A percentile compares a stretch with the other conserved stretches of the same genome.
These are phyloP conservation scores for Odontocerum albicorne DNA, from an alignment of 2,888 invertebrate species.

Conservation along the genomic window DNA sequence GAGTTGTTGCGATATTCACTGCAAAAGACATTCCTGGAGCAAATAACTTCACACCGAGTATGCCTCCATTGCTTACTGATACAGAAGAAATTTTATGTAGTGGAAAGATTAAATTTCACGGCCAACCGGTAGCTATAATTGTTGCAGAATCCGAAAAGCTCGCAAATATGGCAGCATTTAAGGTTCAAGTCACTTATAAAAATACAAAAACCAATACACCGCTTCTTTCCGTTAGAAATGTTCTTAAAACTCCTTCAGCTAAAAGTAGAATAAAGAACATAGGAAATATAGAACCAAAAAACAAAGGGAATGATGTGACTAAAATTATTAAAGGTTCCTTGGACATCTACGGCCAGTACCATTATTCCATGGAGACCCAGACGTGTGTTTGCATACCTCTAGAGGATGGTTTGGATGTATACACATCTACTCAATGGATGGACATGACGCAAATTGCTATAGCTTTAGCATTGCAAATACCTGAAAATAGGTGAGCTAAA, in stretches of 20 bases:
- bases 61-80: conserved; percentile 38
- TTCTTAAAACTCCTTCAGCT: conserved; percentile 50
- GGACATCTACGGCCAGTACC: conserved; percentile 66
- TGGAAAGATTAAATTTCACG: conserved; percentile 61
- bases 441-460: conserved; percentile 61
- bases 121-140: conserved; percentile 76
- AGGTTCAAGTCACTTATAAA: conserved; percentile 59
- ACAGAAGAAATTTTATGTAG: conserved; percentile 60
- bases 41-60: conserved; percentile 57
- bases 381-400: conserved; percentile 64
- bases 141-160: conserved; percentile 63
- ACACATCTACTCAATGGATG: conserved; percentile 65
- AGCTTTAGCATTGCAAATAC: conserved; percentile 55
- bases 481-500: conserved; percentile 64
- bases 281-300: conserved; percentile 43
- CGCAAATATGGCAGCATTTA: conserved; percentile 60
- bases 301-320: conserved; percentile 47
- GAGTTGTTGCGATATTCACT: conserved; percentile 65
- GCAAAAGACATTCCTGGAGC: conserved; percentile 71
- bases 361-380: conserved; percentile 78
- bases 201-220: conserved; percentile 49
- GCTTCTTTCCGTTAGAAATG: conserved; percentile 52
- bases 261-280: conserved; percentile 49
- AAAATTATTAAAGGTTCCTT: conserved; percentile 60
- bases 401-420: conserved; percentile 69